phyloP scores from a whole-genome alignment of 2,113 vertebrate species.

The Prinia subflava region DNA sequence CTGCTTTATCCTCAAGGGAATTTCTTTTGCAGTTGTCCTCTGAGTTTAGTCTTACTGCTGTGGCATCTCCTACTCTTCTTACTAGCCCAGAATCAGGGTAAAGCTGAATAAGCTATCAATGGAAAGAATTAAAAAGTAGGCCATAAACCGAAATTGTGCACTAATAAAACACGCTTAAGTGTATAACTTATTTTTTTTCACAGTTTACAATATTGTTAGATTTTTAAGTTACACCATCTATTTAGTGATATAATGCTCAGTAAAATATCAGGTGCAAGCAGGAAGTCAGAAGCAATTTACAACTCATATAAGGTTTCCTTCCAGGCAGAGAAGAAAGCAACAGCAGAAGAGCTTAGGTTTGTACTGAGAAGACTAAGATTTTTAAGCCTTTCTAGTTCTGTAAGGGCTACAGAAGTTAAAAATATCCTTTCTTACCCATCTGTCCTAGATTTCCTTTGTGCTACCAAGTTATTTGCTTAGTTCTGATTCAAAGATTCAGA shows the following conservation, averaged over 20 bases:
- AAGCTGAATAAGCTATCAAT: not conserved
- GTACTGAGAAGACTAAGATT: not conserved
- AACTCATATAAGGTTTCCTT: constrained; percentile 2
- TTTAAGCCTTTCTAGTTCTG: not conserved
- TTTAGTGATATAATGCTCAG: not conserved
- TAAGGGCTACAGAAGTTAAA: not conserved
- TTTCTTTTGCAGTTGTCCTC: constrained; percentile 15
- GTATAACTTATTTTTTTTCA: not conserved
- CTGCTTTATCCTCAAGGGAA: not conserved
- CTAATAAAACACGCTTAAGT: not conserved
- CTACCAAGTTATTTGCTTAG: not conserved
- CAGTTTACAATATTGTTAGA: not conserved
- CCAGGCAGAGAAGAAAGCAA: constrained; percentile 3
- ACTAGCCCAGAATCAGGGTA: not conserved
- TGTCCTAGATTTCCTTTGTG: not conserved
- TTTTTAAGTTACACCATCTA: not conserved
- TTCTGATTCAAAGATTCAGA: not conserved
- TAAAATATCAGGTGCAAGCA: not conserved
- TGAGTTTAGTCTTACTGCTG: not conserved
- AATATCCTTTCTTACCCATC: not conserved
- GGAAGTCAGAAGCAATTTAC: not conserved
- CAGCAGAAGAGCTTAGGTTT: not conserved
- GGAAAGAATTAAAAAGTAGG: not conserved
- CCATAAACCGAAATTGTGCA: not conserved
- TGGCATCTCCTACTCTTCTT: not conserved